These are phyloP conservation scores for Catalaphyllia jardinei DNA, from an alignment of 64 coral and sea anemone species.

Conservation along the genomic window DNA sequence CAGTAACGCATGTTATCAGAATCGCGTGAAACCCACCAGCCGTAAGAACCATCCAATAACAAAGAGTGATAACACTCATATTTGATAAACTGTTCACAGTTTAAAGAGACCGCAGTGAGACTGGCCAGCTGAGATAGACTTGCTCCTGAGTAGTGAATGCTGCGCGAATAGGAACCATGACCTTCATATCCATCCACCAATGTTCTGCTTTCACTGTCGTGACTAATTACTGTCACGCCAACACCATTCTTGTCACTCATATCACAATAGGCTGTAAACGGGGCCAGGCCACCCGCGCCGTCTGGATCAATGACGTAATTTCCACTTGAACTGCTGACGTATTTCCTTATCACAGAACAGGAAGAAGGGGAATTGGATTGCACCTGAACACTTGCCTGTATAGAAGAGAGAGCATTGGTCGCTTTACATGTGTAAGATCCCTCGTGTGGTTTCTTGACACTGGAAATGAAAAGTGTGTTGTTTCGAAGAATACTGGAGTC, in stretches of 20 bases:
- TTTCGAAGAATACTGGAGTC: not conserved
- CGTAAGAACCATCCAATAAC: not conserved
- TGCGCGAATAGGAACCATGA: not conserved
- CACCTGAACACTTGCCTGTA: not conserved
- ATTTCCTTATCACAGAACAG: slow-evolving; percentile 18
- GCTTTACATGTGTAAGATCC: slow-evolving; percentile 14
- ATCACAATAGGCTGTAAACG: slow-evolving; percentile 42
- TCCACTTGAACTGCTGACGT: not conserved
- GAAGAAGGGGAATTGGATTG: not conserved
- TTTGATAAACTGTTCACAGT: slow-evolving; percentile 52
- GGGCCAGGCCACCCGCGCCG: not conserved
- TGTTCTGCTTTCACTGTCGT: slow-evolving; percentile 19
- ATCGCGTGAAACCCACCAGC: slow-evolving; percentile 60
- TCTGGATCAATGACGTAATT: slow-evolving; percentile 53
- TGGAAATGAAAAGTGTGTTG: not conserved
- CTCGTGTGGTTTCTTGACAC: not conserved
- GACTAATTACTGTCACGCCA: slow-evolving; percentile 48
- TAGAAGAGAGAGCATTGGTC: slow-evolving; percentile 1
- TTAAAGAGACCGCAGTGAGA: slow-evolving; percentile 8
- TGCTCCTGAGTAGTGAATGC: slow-evolving; percentile 25
- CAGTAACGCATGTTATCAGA: slow-evolving; percentile 28
- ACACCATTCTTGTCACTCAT: slow-evolving; percentile 35
- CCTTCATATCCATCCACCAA: not conserved
- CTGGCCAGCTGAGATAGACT: slow-evolving; percentile 3
- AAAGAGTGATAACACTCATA: not conserved